Evolutionary conservation across 2,113 vertebrate genomes (phyloP).

Genomic region (Eubucco bourcierii): DNA sequence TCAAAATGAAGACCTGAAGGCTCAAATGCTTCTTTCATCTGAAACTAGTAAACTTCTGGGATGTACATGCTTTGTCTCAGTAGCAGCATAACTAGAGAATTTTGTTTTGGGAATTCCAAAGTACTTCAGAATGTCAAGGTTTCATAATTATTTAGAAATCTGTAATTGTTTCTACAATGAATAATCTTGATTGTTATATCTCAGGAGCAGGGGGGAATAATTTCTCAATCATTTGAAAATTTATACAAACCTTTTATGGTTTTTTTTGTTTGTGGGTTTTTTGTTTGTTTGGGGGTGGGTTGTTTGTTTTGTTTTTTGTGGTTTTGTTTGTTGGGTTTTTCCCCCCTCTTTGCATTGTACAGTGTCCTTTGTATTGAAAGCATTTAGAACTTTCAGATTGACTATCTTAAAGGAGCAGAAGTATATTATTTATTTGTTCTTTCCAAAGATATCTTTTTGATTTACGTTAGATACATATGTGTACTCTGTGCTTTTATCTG

Average conservation of each 20-base stretch:
- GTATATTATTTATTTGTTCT: background rate
- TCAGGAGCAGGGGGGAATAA: background rate
- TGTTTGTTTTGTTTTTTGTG: background rate
- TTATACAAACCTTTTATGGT: fast-evolving
- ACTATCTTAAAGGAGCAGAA: background rate
- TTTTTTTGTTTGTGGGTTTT: too few relatives aligned
- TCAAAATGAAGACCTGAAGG: background rate
- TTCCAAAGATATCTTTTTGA: background rate
- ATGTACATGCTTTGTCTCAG: background rate
- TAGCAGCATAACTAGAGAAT: background rate
- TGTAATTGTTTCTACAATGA: background rate
- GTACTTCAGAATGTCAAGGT: background rate
- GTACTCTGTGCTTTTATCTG: background rate
- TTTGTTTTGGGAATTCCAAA: background rate
- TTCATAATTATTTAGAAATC: background rate
- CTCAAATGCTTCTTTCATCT: background rate
- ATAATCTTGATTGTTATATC: background rate
- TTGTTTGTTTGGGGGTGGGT: too few relatives aligned
- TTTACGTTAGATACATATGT: background rate
- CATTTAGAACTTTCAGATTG: background rate
- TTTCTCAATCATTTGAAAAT: background rate
- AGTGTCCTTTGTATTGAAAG: background rate
- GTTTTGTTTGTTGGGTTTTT: background rate
- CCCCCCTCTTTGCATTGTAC: background rate
- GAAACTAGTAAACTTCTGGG: background rate